Conservation (phyloP, 2,113 vertebrate genomes). For the Oreotrochilus melanogaster region DNA sequence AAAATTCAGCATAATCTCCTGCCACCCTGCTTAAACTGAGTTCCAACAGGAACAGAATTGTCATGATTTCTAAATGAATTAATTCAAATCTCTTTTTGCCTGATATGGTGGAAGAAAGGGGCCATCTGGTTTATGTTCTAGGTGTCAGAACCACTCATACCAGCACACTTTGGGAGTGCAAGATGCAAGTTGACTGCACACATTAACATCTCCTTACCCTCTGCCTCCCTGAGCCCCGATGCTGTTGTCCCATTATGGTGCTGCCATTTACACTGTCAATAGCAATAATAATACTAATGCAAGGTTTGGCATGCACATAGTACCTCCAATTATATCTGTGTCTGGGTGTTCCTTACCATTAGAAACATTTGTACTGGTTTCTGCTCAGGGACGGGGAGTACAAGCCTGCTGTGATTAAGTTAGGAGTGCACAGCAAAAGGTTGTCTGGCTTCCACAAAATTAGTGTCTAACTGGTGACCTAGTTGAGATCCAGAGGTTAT, state of each 20-base stretch:
- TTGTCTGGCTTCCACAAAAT: background rate
- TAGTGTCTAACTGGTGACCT: background rate
- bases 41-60: slow-evolving; percentile 69
- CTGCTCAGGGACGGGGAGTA: background rate
- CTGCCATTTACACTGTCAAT: slow-evolving; percentile 16
- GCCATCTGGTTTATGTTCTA: slow-evolving; percentile 74
- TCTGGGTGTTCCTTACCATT: background rate
- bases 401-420: background rate
- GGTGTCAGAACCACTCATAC: slow-evolving; percentile 75
- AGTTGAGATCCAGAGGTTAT: fast-evolving
- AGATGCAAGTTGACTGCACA: slow-evolving; percentile 65
- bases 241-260: slow-evolving; percentile 36
- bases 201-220: slow-evolving; percentile 60
- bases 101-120: slow-evolving; percentile 71
- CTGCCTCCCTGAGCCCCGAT: slow-evolving; percentile 29
- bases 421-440: background rate
- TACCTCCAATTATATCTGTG: background rate
- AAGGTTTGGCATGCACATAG: background rate
- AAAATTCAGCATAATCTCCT: slow-evolving; percentile 62
- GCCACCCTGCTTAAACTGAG: slow-evolving; percentile 55
- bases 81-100: slow-evolving; percentile 68
- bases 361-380: background rate
- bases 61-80: slow-evolving; percentile 70
- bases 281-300: background rate
- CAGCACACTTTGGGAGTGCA: slow-evolving; percentile 7